phyloP scores from a whole-genome alignment of 2,888 invertebrate genomes.

The Lathronympha strigana region DNA sequence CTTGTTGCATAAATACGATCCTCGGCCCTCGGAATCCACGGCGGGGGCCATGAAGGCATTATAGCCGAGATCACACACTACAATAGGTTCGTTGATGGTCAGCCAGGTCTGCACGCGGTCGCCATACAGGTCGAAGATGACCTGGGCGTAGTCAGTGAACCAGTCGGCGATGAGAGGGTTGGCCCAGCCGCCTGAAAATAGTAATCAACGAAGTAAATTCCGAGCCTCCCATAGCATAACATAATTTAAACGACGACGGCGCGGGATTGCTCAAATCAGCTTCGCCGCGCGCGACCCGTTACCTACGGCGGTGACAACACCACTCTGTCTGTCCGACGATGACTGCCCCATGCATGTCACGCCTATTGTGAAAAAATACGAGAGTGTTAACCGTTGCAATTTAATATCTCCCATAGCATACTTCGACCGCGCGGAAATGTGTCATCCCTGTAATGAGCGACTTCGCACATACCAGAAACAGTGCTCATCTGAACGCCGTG shows the following conservation, averaged over 20 bases:
- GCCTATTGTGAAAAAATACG: no score
- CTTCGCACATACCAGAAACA: no score
- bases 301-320: no score
- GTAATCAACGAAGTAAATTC: neutral
- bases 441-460: no score
- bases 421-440: no score
- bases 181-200: slow-evolving; percentile 84
- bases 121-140: slow-evolving; percentile 82
- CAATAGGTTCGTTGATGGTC: slow-evolving; percentile 88
- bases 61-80: slow-evolving; percentile 61
- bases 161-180: slow-evolving; percentile 85
- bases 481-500: no score
- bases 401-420: no score
- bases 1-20: slow-evolving; percentile 68
- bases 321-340: no score
- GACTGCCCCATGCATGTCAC: no score
- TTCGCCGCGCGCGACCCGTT: no score
- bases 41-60: neutral
- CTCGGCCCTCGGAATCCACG: neutral
- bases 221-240: neutral
- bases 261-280: neutral
- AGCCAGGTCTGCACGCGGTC: slow-evolving; percentile 87
- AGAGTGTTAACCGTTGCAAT: no score
- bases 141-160: slow-evolving; percentile 85
- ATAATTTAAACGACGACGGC: neutral